Evolutionary conservation across 1,140 invertebrate species (phyloP).

Genomic region (Rhagoletis pomonella): DNA sequence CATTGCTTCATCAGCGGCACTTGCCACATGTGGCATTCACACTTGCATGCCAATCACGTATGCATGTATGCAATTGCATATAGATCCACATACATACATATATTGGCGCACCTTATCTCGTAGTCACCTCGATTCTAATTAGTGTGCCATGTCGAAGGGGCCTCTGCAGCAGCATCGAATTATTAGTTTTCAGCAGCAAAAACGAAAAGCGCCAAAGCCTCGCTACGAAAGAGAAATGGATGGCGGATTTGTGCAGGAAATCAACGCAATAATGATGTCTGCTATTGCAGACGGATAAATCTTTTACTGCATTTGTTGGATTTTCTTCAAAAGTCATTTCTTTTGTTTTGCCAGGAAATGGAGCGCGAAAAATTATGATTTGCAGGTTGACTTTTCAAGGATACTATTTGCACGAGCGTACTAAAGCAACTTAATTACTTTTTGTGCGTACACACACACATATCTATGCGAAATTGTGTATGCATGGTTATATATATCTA

Average conservation of each 20-base stretch:
- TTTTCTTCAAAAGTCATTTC: background rate
- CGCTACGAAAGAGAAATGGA: background rate
- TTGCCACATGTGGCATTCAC: background rate
- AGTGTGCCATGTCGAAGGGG: slow-evolving; percentile 5
- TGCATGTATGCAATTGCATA: background rate
- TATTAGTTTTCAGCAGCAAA: slow-evolving; percentile 41
- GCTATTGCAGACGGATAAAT: slow-evolving; percentile 43
- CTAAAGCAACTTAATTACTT: background rate
- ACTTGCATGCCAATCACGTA: background rate
- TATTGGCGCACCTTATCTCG: background rate
- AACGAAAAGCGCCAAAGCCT: background rate
- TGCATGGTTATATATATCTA: no score
- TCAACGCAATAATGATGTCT: slow-evolving; percentile 44
- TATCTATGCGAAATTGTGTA: background rate
- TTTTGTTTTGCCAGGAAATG: slow-evolving; percentile 11
- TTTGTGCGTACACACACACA: background rate
- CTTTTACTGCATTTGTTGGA: background rate
- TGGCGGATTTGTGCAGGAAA: background rate
- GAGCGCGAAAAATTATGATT: slow-evolving; percentile 41
- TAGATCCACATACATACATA: background rate
- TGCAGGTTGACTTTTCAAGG: slow-evolving; percentile 42
- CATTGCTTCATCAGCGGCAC: slow-evolving; percentile 24
- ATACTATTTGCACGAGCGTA: background rate
- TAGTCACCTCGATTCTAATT: slow-evolving; percentile 45
- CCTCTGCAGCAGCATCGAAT: slow-evolving; percentile 20